phyloP scores from a whole-genome alignment of 1,140 invertebrate genomes.

The Platyscapa corneri region DNA sequence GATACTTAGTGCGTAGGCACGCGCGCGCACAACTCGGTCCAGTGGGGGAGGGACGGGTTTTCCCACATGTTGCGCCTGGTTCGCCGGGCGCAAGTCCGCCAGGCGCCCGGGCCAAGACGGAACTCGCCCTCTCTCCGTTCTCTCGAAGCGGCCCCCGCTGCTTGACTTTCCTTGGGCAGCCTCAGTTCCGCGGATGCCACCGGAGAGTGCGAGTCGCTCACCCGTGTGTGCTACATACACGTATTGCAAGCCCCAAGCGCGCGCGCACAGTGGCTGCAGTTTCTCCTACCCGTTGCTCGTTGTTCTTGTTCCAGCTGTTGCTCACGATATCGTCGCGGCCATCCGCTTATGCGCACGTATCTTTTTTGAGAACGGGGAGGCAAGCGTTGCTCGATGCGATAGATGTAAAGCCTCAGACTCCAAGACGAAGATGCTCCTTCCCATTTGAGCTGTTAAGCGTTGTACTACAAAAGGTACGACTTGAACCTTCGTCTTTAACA shows the following conservation, averaged over 20 bases:
- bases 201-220: constrained; percentile 61
- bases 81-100: constrained; percentile 71
- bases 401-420: not conserved
- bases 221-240: not conserved
- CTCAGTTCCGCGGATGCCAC: constrained; percentile 71
- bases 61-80: constrained; percentile 73
- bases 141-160: not conserved
- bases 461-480: constrained; percentile 5
- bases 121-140: not conserved
- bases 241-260: not conserved
- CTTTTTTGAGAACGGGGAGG: not conserved
- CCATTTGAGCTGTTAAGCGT: not conserved
- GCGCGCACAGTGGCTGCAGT: not conserved
- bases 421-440: not conserved
- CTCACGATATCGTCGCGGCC: no score
- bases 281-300: not conserved
- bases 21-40: constrained; percentile 10
- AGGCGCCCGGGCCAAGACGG: constrained; percentile 70
- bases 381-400: not conserved
- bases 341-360: not conserved
- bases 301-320: no score
- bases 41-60: constrained; percentile 53
- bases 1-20: not conserved
- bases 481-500: not conserved
- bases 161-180: not conserved